A percentile compares a stretch with the other conserved stretches of the same genome.
Conservation (phyloP, 2,113 vertebrate genomes). For the Abramis brama region DNA sequence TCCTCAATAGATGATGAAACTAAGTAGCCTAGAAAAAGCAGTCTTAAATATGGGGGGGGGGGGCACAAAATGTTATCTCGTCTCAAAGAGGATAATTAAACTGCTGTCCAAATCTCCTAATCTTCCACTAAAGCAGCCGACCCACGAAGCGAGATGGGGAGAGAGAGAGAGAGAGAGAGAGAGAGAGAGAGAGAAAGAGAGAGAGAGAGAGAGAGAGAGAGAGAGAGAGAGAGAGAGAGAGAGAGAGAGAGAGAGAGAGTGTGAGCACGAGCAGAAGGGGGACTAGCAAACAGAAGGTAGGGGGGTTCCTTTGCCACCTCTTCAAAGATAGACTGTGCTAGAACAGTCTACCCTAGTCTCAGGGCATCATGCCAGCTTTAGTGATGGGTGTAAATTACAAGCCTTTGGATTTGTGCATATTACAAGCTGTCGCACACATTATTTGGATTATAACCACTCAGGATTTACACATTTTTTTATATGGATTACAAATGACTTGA, state of each 20-base stretch:
- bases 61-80: slow-evolving; percentile 60
- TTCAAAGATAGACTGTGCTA: slow-evolving; percentile 31
- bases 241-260: slow-evolving; percentile 23
- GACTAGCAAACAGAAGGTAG: slow-evolving; percentile 17
- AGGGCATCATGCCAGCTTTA: slow-evolving; percentile 57
- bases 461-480: slow-evolving; percentile 51
- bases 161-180: slow-evolving; percentile 16
- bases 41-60: slow-evolving; percentile 56
- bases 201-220: slow-evolving; percentile 11
- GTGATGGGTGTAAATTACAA: slow-evolving; percentile 55
- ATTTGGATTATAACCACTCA: slow-evolving; percentile 51
- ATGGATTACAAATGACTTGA: slow-evolving; percentile 47
- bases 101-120: slow-evolving; percentile 69
- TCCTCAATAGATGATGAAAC: slow-evolving; percentile 68
- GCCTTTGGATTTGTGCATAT: slow-evolving; percentile 51
- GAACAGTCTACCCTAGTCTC: slow-evolving; percentile 45
- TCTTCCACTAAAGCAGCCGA: slow-evolving; percentile 60
- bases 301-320: slow-evolving; percentile 33
- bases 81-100: slow-evolving; percentile 72
- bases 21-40: slow-evolving; percentile 65
- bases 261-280: background rate
- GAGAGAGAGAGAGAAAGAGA: slow-evolving; percentile 26
- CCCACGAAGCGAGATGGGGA: slow-evolving; percentile 4
- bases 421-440: slow-evolving; percentile 45
- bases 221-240: slow-evolving; percentile 11